Evolutionary conservation across 2,797 vertebrate genomes (phyloP), one percentile per base, ranked within the genome.

Genomic region (Halcyon chelicuti): DNA sequence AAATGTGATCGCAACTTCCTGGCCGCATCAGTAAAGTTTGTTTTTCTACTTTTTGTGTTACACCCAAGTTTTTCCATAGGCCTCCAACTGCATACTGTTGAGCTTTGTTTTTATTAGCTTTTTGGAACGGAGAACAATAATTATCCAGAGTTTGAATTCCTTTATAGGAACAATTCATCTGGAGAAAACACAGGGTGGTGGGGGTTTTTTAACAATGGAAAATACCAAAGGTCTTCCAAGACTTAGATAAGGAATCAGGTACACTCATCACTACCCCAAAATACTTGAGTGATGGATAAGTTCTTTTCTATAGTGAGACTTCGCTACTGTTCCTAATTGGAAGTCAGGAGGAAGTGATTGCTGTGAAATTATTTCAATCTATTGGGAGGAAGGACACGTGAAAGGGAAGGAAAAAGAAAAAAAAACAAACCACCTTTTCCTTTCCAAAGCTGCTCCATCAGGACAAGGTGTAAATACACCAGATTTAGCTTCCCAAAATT

Each of bases 51-150:
- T 91, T 52, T 42, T 63, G 52, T 71, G 91, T 90, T 95, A 98
- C 96, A 97, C 96, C 96, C 97, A 97, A 90, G 58, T 94, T 97
- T 97, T 97, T 96, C 97, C 96, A 93, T 81, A 95, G 72, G 73
- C 63, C 71, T 93, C 58, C 5, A 97, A 93, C 17, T 82, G 54
- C 79, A 90, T 70, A 92, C 60, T 90, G 85, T 94, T 87, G 92
- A 96, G 46, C 66, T 96, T 94, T 97, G 85, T 93, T 97, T 97
- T 97, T 94, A 96, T 82, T 97, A 97, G 96, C 71, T 87, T 96
- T 95, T 95, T 92, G 95, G 92, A 97, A 96, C 35, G 92, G 42
- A 93, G 73, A 96, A 96, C 90, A 96, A 79, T 92, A 94, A 96
- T 85, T 93, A 95, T 39, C 74, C 57, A 85, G 21, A 79, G 65